A percentile compares a stretch with the other conserved stretches of the same genome.
These are phyloP conservation scores for zebrafish (Danio rerio) DNA, from an alignment of 2,113 vertebrate species.

Conservation along the genomic window GRCz12tu NC_133178.1:26940001-26940500, in stretches of 20 bases:
- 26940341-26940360: slow-evolving; percentile 1
- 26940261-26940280: not conserved
- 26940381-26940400: slow-evolving; percentile 5
- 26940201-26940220: slow-evolving; percentile 14
- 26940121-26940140: not conserved
- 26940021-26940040: not conserved
- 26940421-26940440: not conserved
- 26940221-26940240: slow-evolving; percentile 17
- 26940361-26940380: not conserved
- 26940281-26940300: not conserved
- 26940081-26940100: slow-evolving; percentile 38
- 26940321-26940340: not conserved
- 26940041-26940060: not conserved
- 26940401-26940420: slow-evolving; percentile 7
- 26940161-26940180: not conserved
- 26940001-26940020: not conserved
- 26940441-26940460: not conserved
- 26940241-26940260: not conserved
- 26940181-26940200: slow-evolving; percentile 40
- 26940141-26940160: not conserved
- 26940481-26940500: not conserved
- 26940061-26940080: slow-evolving; percentile 25
- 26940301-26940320: slow-evolving; percentile 8
- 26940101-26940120: slow-evolving; percentile 20
- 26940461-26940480: not conserved